A percentile compares a stretch with the other conserved stretches of the same genome.
phyloP scores from a whole-genome alignment of 2,888 invertebrate species.

The Gastracanthus pulcherrimus region DNA sequence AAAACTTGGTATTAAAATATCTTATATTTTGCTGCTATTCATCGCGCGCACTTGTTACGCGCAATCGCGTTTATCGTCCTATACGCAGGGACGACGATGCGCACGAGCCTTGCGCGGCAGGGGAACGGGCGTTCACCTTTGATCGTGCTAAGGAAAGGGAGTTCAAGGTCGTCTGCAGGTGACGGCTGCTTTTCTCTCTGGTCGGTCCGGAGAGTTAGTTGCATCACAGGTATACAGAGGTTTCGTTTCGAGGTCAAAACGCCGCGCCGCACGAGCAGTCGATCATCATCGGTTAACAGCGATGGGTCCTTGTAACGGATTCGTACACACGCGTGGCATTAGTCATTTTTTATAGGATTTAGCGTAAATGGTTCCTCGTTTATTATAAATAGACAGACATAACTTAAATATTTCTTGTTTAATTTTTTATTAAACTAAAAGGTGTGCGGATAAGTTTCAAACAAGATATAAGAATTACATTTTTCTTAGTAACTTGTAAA shows the following conservation, averaged over 20 bases:
- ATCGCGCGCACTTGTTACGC: background rate
- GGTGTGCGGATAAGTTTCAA: no score
- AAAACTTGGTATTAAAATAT: no score
- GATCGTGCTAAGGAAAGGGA: slow-evolving; percentile 45
- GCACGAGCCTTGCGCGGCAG: no score
- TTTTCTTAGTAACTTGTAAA: no score
- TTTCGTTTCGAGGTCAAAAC: background rate
- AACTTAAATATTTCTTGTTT: no score
- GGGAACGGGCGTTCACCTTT: slow-evolving; percentile 50
- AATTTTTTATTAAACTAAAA: no score
- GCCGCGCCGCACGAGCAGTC: background rate
- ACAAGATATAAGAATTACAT: no score
- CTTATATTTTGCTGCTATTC: no score
- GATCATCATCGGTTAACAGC: background rate
- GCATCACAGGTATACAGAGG: background rate
- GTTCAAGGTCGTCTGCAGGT: slow-evolving; percentile 50
- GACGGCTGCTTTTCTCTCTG: background rate
- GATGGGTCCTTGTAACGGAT: background rate
- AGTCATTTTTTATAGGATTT: no score
- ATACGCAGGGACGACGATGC: background rate
- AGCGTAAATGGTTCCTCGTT: no score
- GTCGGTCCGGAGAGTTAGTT: background rate
- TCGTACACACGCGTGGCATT: background rate
- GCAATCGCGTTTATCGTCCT: background rate
- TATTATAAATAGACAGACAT: no score